Conservation (phyloP, 2,797 vertebrate species). For the Acropternis orthonyx region DNA sequence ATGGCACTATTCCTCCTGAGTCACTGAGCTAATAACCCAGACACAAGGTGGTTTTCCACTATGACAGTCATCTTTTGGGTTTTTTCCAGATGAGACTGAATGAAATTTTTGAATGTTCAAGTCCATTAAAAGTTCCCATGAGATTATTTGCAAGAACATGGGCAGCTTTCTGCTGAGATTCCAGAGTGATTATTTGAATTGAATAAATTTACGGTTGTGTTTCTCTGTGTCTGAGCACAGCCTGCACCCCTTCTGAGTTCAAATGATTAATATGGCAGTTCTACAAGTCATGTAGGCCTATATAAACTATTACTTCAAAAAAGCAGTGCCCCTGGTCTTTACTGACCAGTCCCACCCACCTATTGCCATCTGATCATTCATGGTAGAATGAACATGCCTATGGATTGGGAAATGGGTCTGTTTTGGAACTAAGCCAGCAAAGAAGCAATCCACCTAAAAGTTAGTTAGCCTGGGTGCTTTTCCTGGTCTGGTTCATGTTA, state of each 20-base stretch:
- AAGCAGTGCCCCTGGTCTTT: not conserved
- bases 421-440: not conserved
- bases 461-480: not conserved
- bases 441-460: not conserved
- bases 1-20: constrained; percentile 56
- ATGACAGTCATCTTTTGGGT: not conserved
- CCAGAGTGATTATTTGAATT: not conserved
- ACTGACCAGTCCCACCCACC: not conserved
- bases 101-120: not conserved
- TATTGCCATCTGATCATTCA: not conserved
- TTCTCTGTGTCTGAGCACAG: not conserved
- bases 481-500: not conserved
- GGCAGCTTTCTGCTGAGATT: not conserved
- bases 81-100: not conserved
- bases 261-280: not conserved
- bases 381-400: accelerated
- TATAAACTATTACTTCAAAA: not conserved
- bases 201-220: not conserved
- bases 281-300: not conserved
- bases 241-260: not conserved
- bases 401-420: not conserved
- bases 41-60: not conserved
- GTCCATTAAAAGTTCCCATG: not conserved
- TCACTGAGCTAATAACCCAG: not conserved
- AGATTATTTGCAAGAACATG: not conserved